A percentile compares a stretch with the other conserved stretches of the same genome.
These are phyloP conservation scores for Spodoptera frugiperda DNA, from an alignment of 1,140 invertebrate genomes.

Conservation along the genomic window DNA sequence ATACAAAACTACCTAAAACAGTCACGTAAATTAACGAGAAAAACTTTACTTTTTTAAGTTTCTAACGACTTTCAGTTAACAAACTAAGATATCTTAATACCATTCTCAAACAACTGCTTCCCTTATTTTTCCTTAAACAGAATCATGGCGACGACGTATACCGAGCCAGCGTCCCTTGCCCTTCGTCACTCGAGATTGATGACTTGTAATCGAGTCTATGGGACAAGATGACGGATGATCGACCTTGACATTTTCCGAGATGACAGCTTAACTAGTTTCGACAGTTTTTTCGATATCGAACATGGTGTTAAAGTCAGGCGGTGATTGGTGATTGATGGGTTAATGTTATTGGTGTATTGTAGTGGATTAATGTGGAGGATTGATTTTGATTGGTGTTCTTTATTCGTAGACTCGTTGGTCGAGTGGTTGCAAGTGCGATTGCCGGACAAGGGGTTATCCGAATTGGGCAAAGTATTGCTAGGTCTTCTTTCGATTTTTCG, in stretches of 20 bases:
- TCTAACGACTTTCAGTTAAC: no score
- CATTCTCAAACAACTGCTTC: not conserved
- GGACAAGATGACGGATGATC: slow-evolving; percentile 13
- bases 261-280: slow-evolving; percentile 5
- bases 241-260: slow-evolving; percentile 4
- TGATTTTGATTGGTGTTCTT: no score
- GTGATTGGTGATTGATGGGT: not conserved
- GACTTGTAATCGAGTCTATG: slow-evolving; percentile 25
- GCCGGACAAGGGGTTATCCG: no score
- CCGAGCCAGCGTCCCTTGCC: not conserved
- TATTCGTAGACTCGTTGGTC: no score
- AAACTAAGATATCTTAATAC: not conserved
- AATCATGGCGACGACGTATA: slow-evolving; percentile 10
- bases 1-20: no score
- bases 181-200: slow-evolving; percentile 28
- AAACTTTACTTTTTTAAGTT: no score
- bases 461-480: no score
- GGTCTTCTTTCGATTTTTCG: no score
- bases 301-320: no score
- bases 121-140: slow-evolving; percentile 7
- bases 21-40: no score
- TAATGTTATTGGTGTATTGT: not conserved
- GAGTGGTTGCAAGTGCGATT: no score
- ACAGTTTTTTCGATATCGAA: not conserved
- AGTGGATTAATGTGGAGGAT: no score